phyloP scores from a whole-genome alignment of 2,797 vertebrate genomes.

The Lophotriccus pileatus region DNA sequence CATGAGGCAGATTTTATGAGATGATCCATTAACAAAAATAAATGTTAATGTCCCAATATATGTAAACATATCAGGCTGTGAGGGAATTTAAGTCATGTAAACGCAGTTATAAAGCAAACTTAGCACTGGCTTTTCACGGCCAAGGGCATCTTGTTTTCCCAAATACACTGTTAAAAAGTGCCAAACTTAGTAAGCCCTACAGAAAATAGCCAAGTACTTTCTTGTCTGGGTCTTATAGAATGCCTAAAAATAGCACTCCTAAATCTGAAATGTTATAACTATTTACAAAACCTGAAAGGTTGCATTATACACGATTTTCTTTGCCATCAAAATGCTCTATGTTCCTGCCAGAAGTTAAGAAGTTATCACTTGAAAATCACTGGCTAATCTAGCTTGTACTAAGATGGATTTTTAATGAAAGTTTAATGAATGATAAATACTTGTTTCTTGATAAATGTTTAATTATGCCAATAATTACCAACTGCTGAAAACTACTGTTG shows the following conservation, averaged over 20 bases:
- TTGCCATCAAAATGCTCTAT: constrained; percentile 42
- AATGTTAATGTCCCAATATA: not conserved
- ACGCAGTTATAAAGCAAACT: constrained; percentile 12
- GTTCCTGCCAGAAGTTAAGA: constrained; percentile 73
- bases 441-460: constrained; percentile 86
- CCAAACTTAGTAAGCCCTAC: constrained; percentile 6
- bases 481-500: constrained; percentile 87
- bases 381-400: constrained; percentile 77
- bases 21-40: not conserved
- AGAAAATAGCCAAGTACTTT: constrained; percentile 20
- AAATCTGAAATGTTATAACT: constrained; percentile 24
- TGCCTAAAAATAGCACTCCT: constrained; percentile 20
- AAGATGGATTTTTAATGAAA: constrained; percentile 85
- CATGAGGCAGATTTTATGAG: constrained; percentile 5
- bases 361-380: constrained; percentile 78
- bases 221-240: not conserved
- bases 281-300: constrained; percentile 25
- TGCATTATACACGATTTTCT: constrained; percentile 17
- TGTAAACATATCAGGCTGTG: not conserved
- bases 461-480: constrained; percentile 89
- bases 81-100: constrained; percentile 32
- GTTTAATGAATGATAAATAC: constrained; percentile 88
- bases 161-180: constrained; percentile 13
- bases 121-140: constrained; percentile 9
- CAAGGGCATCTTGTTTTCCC: constrained; percentile 45